Conservation (phyloP, 2,888 invertebrate genomes). For the Cheilosia grossa region DNA sequence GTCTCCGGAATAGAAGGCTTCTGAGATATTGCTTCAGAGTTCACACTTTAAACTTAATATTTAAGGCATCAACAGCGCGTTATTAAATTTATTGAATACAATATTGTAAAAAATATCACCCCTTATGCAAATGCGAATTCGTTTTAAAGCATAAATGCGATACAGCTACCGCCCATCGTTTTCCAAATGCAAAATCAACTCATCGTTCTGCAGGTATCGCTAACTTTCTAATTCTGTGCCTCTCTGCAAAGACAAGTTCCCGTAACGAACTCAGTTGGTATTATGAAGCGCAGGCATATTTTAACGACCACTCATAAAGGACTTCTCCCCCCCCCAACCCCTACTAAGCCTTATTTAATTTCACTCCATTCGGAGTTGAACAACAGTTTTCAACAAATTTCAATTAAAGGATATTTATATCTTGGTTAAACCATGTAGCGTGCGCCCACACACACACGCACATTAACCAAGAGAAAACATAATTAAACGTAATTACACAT, state of each 20-base stretch:
- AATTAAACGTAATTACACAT: constrained; percentile 67
- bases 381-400: constrained; percentile 53
- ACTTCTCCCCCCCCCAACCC: constrained; percentile 4
- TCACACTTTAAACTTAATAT: too few relatives aligned
- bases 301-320: constrained; percentile 46
- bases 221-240: too few relatives aligned
- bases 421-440: constrained; percentile 27
- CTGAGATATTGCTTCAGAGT: too few relatives aligned
- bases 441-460: background rate
- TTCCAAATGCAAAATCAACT: too few relatives aligned
- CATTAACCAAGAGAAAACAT: constrained; percentile 30
- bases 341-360: constrained; percentile 38
- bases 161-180: too few relatives aligned
- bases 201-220: too few relatives aligned
- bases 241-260: background rate
- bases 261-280: constrained; percentile 35
- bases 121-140: too few relatives aligned
- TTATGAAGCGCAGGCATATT: constrained; percentile 17
- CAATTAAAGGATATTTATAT: constrained; percentile 65
- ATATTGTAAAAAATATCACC: too few relatives aligned
- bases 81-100: too few relatives aligned
- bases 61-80: too few relatives aligned
- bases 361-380: constrained; percentile 4
- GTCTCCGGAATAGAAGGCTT: too few relatives aligned
- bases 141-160: too few relatives aligned